Base-by-base conservation (phyloP, 2,888 invertebrate species). In the Lymantria monacha region DNA sequence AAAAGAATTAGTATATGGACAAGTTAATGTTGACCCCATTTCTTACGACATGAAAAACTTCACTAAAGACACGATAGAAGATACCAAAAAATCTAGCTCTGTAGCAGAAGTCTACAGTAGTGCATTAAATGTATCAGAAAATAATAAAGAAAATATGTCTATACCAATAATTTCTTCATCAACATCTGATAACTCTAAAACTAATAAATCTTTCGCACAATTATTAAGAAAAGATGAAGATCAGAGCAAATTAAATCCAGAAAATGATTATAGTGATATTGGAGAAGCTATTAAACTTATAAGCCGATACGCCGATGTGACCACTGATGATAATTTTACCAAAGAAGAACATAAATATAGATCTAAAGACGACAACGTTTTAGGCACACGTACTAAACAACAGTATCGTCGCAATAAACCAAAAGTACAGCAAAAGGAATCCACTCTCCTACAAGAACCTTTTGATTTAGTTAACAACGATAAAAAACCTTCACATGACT, bases 241-340 rank as follows among this genome's bases (percentile, higher is more conserved):
- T 51, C 76, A 79, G 63, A 79, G 72, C 49, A 90, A 91, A 75
- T 74, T 91, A 30, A 89, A 81, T 57, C 91, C 91, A 41, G 91
- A 91, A 76, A 87, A 79, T 51, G 91, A 91, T 65, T 91, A 89
- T 56, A 84, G 87, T 13, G 87, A 91, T 57, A 89, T 91, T 46
- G 90, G 90, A 54, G 90, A 91, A 76, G 90, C 91, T 56, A 90
- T 91, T 48, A 91, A 90, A 74, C 68, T 91, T 45, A 91, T 91
- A 62, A 91, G 91, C 65, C 80, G 91, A 57, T 91, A 87, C 67
- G 91, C 91, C 37, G 91, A 90, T 74, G 91, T 91, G 38, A 89
- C 89, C 30, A 91, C 91, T 36, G 91, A 91, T 62, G 91, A 91
- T 61, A 88, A 83, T 66, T 91, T 83, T 72, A 65, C 81, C 60